Base-by-base conservation (phyloP, 2,797 vertebrate species). In the Linurgus olivaceus region DNA sequence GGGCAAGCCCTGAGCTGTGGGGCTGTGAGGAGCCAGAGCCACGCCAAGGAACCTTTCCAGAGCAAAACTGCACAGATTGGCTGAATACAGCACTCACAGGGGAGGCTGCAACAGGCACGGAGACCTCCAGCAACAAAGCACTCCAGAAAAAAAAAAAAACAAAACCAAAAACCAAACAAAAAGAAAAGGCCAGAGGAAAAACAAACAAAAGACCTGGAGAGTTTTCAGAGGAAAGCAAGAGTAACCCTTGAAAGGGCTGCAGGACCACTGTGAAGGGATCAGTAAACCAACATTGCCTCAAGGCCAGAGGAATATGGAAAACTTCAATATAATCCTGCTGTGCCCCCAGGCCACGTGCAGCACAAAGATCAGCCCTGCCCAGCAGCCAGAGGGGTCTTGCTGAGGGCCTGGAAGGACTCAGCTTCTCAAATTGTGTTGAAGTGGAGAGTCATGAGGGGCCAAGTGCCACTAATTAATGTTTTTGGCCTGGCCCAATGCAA, bases 211-310 rank as follows among this genome's bases (percentile, higher is more conserved):
- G 42, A 63, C 48, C 44, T 86, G 93, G 85, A 86, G 7, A 16
- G 72, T 57, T 93, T 91, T 88, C 93, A 90, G 85, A 96, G 76
- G 78, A 91, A 96, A 85, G 37, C 54, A 55, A 75, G 44, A 90
- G 54, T 92, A 94, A 95, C 61, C 81, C 94, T 70, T 92, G 71
- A 29, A 45, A 77, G 78, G 81, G 68, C 10, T 74, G 67, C 42
- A 35, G 0, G 4, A 38, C 47, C 26, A n/a, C 42, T 90, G 44
- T 7, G 65, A 81, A 61, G 37, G 59, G 54, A 75, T 17, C 35
- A n/a, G 42, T 11, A 67, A 75, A 28, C 7, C 5, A 7, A 3
- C 12, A 29, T 0, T 13, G 66, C 21, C 57, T 37, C 38, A 31
- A 70, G 21, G 17, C 40, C 14, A 18, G 37, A 72, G 29, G 23